These are phyloP conservation scores for Salvelinus fontinalis DNA, from an alignment of 2,113 vertebrate genomes.

Conservation along the genomic window DNA sequence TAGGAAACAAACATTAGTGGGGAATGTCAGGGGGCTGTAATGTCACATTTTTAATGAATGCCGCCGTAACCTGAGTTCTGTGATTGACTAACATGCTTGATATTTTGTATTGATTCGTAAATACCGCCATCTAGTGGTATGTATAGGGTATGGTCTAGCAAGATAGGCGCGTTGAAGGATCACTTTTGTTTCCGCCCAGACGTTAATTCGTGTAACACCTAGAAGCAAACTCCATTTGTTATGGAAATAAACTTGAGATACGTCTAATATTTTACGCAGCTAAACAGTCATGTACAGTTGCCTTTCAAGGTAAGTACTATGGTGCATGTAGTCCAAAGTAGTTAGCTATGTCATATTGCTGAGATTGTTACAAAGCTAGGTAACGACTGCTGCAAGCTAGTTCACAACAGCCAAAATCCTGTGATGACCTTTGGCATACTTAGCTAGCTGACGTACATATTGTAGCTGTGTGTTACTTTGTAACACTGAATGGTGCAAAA, in stretches of 20 bases:
- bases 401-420: background rate
- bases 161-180: background rate
- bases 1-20: no score
- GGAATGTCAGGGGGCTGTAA: no score
- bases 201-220: conserved; percentile 27
- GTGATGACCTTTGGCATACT: conserved; percentile 54
- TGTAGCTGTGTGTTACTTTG: background rate
- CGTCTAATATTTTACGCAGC: no score
- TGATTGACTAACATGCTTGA: background rate
- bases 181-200: conserved; percentile 35
- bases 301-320: conserved; percentile 50
- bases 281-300: conserved; percentile 55
- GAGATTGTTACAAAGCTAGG: no score
- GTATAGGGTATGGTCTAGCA: background rate
- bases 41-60: no score
- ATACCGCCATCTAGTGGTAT: conserved; percentile 40
- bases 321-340: background rate
- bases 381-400: no score
- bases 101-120: background rate
- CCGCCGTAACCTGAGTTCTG: no score
- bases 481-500: no score
- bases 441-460: background rate
- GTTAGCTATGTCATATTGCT: background rate
- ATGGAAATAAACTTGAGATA: background rate
- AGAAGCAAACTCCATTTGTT: background rate